Base-by-base conservation (phyloP, 2,113 vertebrate species). In the Pterocles orientalis region DNA sequence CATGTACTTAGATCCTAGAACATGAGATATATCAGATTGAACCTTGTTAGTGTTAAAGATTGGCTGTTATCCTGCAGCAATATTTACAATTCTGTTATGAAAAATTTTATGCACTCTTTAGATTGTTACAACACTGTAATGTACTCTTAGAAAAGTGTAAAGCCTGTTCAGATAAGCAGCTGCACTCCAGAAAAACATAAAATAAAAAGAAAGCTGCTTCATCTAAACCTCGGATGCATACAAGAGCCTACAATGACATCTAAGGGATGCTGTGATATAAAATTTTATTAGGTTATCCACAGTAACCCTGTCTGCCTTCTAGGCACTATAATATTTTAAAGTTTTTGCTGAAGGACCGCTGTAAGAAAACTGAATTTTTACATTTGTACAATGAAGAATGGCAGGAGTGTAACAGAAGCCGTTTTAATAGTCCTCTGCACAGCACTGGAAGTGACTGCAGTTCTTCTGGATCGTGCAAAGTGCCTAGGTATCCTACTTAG, bases 161-260 rank as follows among this genome's bases (percentile, higher is more conserved):
- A 57, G 14, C 5, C n/a, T 65, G 16, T 85, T 92, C 8, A 24
- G 7, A 26, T 60, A 20, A 25, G 39, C 2, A 47, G 14, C 47
- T 80, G 7, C 0, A 0, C 8, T 71, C 21, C 54, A 62, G 24
- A 34, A 47, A 68, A 70, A 61, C 0, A 3, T 4, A 20, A 75
- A 66, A 29, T 14, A 4, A 29, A 33, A 47, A 36, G 4, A 18
- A 56, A 72, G 18, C 20, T 28, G 5, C 13, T 54, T 75, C 18
- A 25, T 62, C 31, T 58, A 62, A 54, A 54, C 13, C 3, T 68
- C 62, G 23, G 4, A 5, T 64, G 9, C 1, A 0, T 29, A 4
- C 10, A 68, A 26, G 29, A 94, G 13, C 31, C 9, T 83, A 10
- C 5, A 18, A 14, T 70, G 36, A 4, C 19, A 54, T 34, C 3